Conservation (phyloP, 2,888 invertebrate genomes). For the Zygogramma bicolorata region DNA sequence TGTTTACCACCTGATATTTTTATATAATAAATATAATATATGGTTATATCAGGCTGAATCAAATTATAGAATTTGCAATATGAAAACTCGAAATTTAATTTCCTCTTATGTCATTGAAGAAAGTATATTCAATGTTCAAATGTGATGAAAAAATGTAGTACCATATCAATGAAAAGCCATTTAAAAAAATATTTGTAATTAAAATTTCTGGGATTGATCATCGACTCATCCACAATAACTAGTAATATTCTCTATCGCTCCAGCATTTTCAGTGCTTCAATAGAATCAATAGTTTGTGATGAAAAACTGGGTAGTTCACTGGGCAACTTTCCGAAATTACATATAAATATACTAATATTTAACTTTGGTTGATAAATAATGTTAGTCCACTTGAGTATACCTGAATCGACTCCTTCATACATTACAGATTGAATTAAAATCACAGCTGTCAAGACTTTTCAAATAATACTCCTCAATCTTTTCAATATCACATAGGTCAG, state of each 20-base stretch:
- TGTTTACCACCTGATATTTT: too few relatives aligned
- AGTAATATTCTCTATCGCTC: background rate
- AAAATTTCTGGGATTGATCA: background rate
- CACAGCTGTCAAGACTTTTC: slow-evolving; percentile 74
- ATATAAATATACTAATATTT: background rate
- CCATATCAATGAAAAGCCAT: background rate
- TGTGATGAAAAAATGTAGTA: too few relatives aligned
- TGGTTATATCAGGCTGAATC: too few relatives aligned
- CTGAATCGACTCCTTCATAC: too few relatives aligned
- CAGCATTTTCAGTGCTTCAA: background rate
- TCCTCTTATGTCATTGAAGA: too few relatives aligned
- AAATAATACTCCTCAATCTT: slow-evolving; percentile 71
- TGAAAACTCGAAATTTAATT: too few relatives aligned
- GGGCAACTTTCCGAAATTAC: background rate
- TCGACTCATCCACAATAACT: background rate
- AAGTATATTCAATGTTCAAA: too few relatives aligned
- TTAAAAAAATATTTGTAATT: background rate
- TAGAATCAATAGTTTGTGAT: too few relatives aligned
- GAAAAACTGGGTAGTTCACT: background rate
- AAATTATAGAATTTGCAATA: too few relatives aligned
- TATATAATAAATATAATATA: too few relatives aligned
- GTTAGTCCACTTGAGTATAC: background rate
- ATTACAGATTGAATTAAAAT: slow-evolving; percentile 76
- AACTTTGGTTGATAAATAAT: background rate
- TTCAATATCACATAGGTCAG: slow-evolving; percentile 76